Conservation (phyloP, 2,888 invertebrate genomes). For the Acleris literana region DNA sequence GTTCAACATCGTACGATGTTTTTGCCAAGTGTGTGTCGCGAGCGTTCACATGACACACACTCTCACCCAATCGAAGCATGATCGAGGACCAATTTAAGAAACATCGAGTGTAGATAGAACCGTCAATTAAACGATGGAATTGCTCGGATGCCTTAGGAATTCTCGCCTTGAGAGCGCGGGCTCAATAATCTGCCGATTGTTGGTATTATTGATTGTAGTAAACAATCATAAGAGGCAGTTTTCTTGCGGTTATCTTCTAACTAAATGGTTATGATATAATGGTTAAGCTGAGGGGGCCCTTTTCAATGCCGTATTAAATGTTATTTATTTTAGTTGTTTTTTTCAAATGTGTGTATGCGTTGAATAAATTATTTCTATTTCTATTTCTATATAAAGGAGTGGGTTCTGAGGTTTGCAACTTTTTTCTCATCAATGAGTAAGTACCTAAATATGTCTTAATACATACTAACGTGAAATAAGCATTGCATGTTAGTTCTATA, state of each 20-base stretch:
- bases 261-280: not conserved
- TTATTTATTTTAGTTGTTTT: no score
- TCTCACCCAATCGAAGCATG: constrained; percentile 63
- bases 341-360: no score
- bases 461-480: not conserved
- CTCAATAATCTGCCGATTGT: constrained; percentile 11
- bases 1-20: constrained; percentile 75
- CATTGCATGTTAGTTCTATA: no score
- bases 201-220: constrained; percentile 18
- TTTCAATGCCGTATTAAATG: no score
- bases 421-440: no score
- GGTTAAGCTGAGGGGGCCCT: no score
- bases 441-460: no score
- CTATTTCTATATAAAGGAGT: no score
- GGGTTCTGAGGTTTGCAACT: no score
- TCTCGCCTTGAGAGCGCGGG: constrained; percentile 61
- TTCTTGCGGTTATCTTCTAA: not conserved
- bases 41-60: constrained; percentile 56
- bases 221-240: constrained; percentile 1
- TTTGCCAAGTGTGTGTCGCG: constrained; percentile 60
- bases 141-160: constrained; percentile 74
- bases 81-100: constrained; percentile 73
- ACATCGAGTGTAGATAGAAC: constrained; percentile 53
- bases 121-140: constrained; percentile 69
- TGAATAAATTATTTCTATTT: no score